These are phyloP conservation scores for Aelia acuminata DNA, from an alignment of 2,888 invertebrate species.

Conservation along the genomic window DNA sequence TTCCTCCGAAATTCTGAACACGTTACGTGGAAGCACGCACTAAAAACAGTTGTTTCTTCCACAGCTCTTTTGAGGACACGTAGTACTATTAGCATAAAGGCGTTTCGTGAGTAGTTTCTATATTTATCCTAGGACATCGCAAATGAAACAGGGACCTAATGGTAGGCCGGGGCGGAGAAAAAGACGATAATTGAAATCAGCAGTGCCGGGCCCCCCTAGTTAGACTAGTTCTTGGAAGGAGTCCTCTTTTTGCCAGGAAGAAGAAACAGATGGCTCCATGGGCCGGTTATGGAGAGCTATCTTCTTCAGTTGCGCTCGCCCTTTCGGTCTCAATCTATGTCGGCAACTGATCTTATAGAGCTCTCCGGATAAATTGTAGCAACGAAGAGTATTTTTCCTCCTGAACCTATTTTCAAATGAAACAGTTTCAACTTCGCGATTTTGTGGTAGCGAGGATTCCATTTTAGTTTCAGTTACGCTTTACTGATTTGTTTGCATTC, in stretches of 20 bases:
- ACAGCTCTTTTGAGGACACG: not conserved
- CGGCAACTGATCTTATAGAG: not conserved
- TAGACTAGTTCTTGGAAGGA: constrained; percentile 24
- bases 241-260: constrained; percentile 32
- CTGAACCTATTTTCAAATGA: not conserved
- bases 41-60: constrained; percentile 1
- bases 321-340: not conserved
- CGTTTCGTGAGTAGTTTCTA: not conserved
- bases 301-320: not conserved
- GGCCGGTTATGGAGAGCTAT: constrained; percentile 15
- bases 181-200: not conserved
- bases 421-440: not conserved
- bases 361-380: not conserved
- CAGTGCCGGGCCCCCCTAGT: not conserved
- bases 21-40: not conserved
- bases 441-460: not conserved
- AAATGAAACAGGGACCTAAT: constrained; percentile 14
- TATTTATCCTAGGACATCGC: not conserved
- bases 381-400: not conserved
- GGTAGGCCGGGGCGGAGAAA: constrained; percentile 31
- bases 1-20: not conserved
- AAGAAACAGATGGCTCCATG: not conserved
- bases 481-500: not conserved
- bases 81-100: constrained; percentile 18
- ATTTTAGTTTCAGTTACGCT: not conserved